phyloP scores from a whole-genome alignment of 2,888 invertebrate species.

The Agrochola circellaris region DNA sequence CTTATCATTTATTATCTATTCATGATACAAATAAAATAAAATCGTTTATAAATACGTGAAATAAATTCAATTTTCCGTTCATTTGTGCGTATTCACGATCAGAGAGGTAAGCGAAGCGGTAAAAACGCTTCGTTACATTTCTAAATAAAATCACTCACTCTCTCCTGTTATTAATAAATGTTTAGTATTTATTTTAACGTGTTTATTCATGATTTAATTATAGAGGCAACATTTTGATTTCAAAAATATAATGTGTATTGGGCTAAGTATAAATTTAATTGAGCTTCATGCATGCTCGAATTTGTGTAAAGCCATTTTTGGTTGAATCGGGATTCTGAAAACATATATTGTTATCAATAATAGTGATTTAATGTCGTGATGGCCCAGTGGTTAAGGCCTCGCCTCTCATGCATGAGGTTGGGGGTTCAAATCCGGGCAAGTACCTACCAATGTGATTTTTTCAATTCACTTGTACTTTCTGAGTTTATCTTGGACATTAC shows the following conservation, averaged over 20 bases:
- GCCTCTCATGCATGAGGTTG: too few relatives aligned
- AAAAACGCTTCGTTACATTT: slow-evolving; percentile 65
- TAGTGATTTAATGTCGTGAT: slow-evolving; percentile 14
- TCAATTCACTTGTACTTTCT: too few relatives aligned
- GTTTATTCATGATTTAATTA: slow-evolving; percentile 33
- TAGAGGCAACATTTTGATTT: slow-evolving; percentile 1
- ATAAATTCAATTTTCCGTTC: slow-evolving; percentile 63
- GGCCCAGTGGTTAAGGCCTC: too few relatives aligned
- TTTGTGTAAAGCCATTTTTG: background rate
- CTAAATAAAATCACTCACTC: slow-evolving; percentile 64
- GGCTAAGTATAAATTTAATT: slow-evolving; percentile 4
- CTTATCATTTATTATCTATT: slow-evolving; percentile 14
- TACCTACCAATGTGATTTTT: too few relatives aligned
- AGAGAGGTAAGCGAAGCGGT: slow-evolving; percentile 56
- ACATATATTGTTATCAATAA: background rate
- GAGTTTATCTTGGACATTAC: too few relatives aligned
- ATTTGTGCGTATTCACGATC: slow-evolving; percentile 65
- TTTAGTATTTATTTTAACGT: slow-evolving; percentile 57
- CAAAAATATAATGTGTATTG: background rate
- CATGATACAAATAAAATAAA: slow-evolving; percentile 36
- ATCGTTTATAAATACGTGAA: slow-evolving; percentile 53
- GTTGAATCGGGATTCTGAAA: background rate
- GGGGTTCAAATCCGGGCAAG: too few relatives aligned
- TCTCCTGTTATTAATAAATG: slow-evolving; percentile 56
- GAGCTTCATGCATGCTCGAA: background rate